Evolutionary conservation across 2,888 invertebrate species (phyloP), one percentile per base, ranked within the genome.

Genomic region (Stenotaenia linearis): DNA sequence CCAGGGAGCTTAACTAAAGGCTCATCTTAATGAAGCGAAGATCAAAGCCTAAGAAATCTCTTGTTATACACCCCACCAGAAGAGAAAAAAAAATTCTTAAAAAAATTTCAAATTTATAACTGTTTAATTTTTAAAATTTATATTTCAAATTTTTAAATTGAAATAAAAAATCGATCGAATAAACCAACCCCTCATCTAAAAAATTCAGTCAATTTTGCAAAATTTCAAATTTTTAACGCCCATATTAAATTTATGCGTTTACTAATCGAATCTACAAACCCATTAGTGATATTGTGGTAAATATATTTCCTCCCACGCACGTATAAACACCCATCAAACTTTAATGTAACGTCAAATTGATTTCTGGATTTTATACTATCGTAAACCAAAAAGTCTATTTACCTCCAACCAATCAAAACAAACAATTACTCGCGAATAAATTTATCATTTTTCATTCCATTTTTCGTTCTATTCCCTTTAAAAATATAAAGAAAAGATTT

Each of bases 21-120:
- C 56, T 56, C 56, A 56, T 56, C 56, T 56, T 56, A 56, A 56
- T 56, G 56, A 56, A 56, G 56, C 56, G 56, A 56, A 23, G 56
- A 56, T 56, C 56, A 56, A 56, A 56, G 56, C 23, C 56, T 1
- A 56, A 56, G 23, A 23, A 56, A 56, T 56, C 56, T 6, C 21
- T 18, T 56, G 56, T 56, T 18, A 18, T 23, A n/a, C n/a, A n/a
- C n/a, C n/a, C 18, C 21, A n/a, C 5, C 56, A 21, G 1, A n/a
- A 50, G 21, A 4, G 1, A 1, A 50, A 56, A 21, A 56, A 56
- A 56, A 56, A n/a, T n/a, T n/a, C n/a, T n/a, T n/a, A n/a, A n/a
- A n/a, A n/a, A n/a, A n/a, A n/a, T n/a, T n/a, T n/a, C n/a, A n/a
- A n/a, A n/a, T n/a, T n/a, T n/a, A n/a, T n/a, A n/a, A n/a, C n/a